These are phyloP conservation scores for Puntigrus tetrazona DNA, from an alignment of 2,113 vertebrate species.

Conservation along the genomic window DNA sequence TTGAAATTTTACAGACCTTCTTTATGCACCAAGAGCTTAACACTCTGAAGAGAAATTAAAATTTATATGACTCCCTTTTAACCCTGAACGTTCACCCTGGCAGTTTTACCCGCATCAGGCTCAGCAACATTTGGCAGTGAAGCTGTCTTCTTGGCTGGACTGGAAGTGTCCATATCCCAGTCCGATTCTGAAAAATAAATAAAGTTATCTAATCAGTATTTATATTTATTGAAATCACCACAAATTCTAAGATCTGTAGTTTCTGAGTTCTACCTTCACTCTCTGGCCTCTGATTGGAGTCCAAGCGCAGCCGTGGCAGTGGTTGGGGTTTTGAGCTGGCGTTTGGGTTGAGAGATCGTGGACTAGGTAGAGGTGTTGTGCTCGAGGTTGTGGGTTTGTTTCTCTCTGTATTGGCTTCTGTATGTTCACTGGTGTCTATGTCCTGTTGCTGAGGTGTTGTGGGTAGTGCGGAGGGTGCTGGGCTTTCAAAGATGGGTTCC, in stretches of 20 bases:
- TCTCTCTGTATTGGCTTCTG: constrained; percentile 42
- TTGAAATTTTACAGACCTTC: too few relatives aligned
- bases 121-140: constrained; percentile 52
- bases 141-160: constrained; percentile 49
- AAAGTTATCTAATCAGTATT: neutral
- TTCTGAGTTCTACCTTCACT: constrained; percentile 64
- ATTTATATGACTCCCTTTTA: too few relatives aligned
- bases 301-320: constrained; percentile 62
- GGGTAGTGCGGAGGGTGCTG: neutral
- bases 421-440: constrained; percentile 32
- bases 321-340: constrained; percentile 42
- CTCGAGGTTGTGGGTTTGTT: constrained; percentile 4
- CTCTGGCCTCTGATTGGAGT: constrained; percentile 56
- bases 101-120: constrained; percentile 7
- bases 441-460: constrained; percentile 47
- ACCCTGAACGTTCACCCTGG: neutral
- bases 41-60: too few relatives aligned
- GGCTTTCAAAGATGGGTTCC: constrained; percentile 46
- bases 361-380: constrained; percentile 52
- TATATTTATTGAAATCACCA: too few relatives aligned
- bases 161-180: constrained; percentile 65
- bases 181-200: constrained; percentile 65
- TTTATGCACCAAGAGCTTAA: too few relatives aligned
- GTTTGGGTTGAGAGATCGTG: constrained; percentile 39
- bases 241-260: neutral